Evolutionary conservation across 2,797 vertebrate genomes (phyloP).

Genomic region (Betta splendens): DNA sequence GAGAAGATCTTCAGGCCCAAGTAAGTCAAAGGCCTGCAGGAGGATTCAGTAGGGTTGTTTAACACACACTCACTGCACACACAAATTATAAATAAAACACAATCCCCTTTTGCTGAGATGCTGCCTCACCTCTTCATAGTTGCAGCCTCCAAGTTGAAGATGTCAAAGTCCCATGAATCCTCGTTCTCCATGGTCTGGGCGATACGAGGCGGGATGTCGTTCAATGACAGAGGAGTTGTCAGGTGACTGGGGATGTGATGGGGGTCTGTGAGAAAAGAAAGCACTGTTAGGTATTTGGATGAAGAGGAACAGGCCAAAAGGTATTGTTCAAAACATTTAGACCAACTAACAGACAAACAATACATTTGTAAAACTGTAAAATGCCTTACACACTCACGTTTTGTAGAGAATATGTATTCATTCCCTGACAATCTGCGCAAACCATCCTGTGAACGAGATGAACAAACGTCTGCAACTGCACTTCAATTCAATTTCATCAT

Average conservation of each 20-base stretch:
- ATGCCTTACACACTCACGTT: slow-evolving; percentile 84
- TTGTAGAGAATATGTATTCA: slow-evolving; percentile 91
- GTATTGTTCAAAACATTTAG: background rate
- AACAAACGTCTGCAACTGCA: slow-evolving; percentile 9
- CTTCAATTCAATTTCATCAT: slow-evolving; percentile 4
- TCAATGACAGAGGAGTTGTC: slow-evolving; percentile 85
- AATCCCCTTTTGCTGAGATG: background rate
- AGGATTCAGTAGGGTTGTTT: slow-evolving; percentile 20
- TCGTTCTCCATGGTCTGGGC: slow-evolving; percentile 93
- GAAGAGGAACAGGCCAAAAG: background rate
- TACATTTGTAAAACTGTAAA: background rate
- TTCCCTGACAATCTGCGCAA: slow-evolving; percentile 94
- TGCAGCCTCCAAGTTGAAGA: slow-evolving; percentile 93
- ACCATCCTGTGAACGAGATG: slow-evolving; percentile 85
- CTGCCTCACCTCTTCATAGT: slow-evolving; percentile 89
- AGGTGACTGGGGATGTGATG: slow-evolving; percentile 85
- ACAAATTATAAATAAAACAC: background rate
- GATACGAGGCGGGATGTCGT: slow-evolving; percentile 90
- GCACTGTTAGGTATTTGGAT: slow-evolving; percentile 13
- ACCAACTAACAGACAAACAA: background rate
- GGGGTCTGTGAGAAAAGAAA: slow-evolving; percentile 76
- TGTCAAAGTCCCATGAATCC: slow-evolving; percentile 94
- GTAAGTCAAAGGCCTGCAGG: slow-evolving; percentile 90
- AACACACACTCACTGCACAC: slow-evolving; percentile 2
- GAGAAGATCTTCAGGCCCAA: slow-evolving; percentile 95